Conservation (phyloP, 1,140 invertebrate genomes). For the Eriocheir sinensis region DNA sequence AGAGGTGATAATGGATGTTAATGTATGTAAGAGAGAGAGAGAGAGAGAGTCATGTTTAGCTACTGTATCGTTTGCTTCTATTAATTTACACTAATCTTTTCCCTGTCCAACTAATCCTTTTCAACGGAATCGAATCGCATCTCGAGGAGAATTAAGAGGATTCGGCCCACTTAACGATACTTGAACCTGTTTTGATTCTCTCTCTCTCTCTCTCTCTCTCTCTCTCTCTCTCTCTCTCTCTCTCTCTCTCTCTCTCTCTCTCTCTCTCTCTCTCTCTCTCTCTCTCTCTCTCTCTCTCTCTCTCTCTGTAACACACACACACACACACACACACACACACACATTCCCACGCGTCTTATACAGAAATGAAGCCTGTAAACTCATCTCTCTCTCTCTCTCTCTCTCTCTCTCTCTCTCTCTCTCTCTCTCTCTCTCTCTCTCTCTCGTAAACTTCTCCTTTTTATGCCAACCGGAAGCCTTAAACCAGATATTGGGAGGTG, state of each 20-base stretch:
- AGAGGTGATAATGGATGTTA: slow-evolving; percentile 20
- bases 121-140: not conserved
- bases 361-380: not conserved
- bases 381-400: slow-evolving; percentile 29
- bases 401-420: too few relatives aligned
- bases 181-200: not conserved
- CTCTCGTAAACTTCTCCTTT: not conserved
- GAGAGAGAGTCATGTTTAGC: too few relatives aligned
- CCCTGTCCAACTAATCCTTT: not conserved
- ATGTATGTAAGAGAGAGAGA: slow-evolving; percentile 38
- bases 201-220: not conserved
- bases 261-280: not conserved
- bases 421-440: not conserved
- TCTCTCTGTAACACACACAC: slow-evolving; percentile 39
- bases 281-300: slow-evolving; percentile 16
- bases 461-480: too few relatives aligned
- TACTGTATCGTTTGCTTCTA: too few relatives aligned
- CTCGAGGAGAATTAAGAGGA: not conserved
- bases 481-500: not conserved
- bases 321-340: not conserved
- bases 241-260: slow-evolving; percentile 45
- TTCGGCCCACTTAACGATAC: not conserved
- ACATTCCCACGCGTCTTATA: not conserved
- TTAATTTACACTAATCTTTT: not conserved
- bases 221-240: slow-evolving; percentile 53